Evolutionary conservation across 2,888 invertebrate genomes (phyloP), one percentile per base, ranked within the genome.

Genomic region (Stenchaetothrips biformis): DNA sequence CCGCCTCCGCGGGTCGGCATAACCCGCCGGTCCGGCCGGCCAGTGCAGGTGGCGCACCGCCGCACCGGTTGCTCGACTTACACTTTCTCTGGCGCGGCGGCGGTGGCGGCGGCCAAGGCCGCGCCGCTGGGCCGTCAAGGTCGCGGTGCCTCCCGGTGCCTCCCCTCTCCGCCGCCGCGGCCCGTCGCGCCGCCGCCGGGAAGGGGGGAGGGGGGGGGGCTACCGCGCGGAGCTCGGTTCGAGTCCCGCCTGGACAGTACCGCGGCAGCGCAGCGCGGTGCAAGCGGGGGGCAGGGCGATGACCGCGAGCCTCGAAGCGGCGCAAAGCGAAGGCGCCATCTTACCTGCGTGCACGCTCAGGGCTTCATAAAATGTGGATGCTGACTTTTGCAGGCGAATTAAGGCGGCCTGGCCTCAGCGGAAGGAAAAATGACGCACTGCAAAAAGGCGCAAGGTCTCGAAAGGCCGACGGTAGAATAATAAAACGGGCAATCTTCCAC

Each of bases 101-200:
- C 53, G 53, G 16, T 13, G 16, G 53, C 53, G 53, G 53, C 67
- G 67, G 67, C 67, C 67, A 74, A 74, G 67, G 67, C 67, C 67
- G 8, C 67, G 6, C 25, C 21, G 25, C 67, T 25, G 67, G 4
- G 67, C 25, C 67, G 67, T 7, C 67, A 74, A 74, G 67, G 67
- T 74, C 67, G 67, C 67, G 67, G 67, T 21, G 18, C 18, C 59
- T 59, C 59, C 59, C 59, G 9, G 6, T 13, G 59, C 13, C 59
- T 16, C 53, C 16, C 16, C 53, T 16, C 53, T 53, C 53, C 53
- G 53, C 53, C 53, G 53, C 53, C 53, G 53, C 53, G 13, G 53
- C 53, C 53, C 37, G 37, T 37, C 37, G 37, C 37, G 53, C 53
- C 53, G 53, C 53, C 53, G 53, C 53, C 6, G 2, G 13, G 59